Conservation (phyloP, 30 jellyfish, hydroid and myxozoan genomes). For the Sanderia malayensis region DNA sequence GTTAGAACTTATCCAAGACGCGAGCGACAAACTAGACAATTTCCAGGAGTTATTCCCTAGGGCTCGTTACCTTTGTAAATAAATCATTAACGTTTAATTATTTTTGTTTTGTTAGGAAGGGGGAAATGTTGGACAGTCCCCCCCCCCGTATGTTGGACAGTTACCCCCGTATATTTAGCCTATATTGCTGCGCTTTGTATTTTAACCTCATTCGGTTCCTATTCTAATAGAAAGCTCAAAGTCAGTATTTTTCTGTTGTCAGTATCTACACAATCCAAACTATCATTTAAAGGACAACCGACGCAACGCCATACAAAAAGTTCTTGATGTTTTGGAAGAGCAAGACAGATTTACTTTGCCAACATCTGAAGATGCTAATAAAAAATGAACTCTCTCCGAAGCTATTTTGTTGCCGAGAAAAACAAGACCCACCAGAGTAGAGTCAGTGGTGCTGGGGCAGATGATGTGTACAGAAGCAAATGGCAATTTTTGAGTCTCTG, state of each 20-base stretch:
- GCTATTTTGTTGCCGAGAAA: no score
- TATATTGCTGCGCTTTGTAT: slow-evolving; percentile 7
- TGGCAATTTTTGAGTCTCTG: no score
- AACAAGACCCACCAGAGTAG: no score
- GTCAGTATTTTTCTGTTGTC: slow-evolving; percentile 6
- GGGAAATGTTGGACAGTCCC: slow-evolving; percentile 10
- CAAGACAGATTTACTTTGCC: no score
- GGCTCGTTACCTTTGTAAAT: background rate
- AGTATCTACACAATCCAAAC: slow-evolving; percentile 4
- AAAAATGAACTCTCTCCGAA: no score
- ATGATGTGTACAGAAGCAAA: no score
- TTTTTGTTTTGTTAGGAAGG: background rate
- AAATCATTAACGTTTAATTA: background rate
- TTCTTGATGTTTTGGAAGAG: no score
- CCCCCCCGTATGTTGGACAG: slow-evolving; percentile 19
- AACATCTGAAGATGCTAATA: no score
- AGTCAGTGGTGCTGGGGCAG: no score
- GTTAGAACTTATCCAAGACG: background rate
- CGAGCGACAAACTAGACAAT: background rate
- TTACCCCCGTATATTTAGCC: slow-evolving; percentile 1
- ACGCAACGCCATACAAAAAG: no score
- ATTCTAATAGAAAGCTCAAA: slow-evolving; percentile 12
- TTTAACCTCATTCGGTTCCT: slow-evolving; percentile 11
- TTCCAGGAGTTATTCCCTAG: background rate
- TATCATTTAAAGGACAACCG: no score